phyloP scores from a whole-genome alignment of 1,140 invertebrate species.

The Dreissena rostriformis region DNA sequence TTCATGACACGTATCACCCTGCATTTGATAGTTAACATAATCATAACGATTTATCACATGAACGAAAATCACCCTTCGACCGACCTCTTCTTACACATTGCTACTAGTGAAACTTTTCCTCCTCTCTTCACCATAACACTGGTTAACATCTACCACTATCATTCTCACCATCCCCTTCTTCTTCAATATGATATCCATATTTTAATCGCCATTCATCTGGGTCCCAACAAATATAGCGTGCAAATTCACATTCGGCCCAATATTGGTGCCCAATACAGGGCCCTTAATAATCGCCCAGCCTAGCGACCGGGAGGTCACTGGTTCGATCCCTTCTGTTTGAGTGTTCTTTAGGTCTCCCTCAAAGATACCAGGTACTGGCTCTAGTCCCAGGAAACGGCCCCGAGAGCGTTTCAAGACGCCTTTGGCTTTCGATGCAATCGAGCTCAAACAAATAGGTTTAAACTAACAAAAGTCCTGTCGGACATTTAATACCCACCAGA shows the following conservation, averaged over 20 bases:
- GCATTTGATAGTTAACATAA: not conserved
- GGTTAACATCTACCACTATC: no score
- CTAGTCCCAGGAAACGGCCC: not conserved
- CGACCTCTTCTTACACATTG: no score
- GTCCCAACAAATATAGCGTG: no score
- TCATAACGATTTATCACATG: not conserved
- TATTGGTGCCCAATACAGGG: no score
- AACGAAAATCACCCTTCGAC: not conserved
- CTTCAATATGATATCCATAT: no score
- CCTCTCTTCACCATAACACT: no score
- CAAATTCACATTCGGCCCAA: no score
- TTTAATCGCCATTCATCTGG: no score
- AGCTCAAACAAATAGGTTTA: not conserved
- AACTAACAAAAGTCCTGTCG: not conserved
- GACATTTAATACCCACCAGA: not conserved
- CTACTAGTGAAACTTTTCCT: no score
- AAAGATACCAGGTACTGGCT: not conserved
- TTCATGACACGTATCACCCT: not conserved
- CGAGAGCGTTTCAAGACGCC: not conserved
- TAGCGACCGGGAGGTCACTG: no score
- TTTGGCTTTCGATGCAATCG: not conserved
- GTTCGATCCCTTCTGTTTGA: not conserved
- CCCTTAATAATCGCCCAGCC: no score
- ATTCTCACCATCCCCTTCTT: no score
- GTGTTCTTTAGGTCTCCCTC: not conserved